These are phyloP conservation scores for Muntiacus muntjak DNA, from an alignment of 2,113 vertebrate genomes.

Conservation along the genomic window DNA sequence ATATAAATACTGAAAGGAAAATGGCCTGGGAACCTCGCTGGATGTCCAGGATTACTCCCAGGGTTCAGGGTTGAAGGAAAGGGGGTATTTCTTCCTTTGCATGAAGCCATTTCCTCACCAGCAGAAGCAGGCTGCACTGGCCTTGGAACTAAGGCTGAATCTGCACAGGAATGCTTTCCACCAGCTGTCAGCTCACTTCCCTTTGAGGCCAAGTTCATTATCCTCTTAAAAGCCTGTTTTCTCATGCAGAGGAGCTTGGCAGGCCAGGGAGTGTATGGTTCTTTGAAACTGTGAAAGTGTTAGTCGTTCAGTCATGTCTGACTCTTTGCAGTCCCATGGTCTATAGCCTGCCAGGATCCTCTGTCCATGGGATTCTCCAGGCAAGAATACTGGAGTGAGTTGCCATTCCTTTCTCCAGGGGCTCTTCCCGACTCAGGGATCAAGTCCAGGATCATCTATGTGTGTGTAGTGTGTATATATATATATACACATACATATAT, in stretches of 20 bases:
- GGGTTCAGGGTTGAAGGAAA: constrained; percentile 64
- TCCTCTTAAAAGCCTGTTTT: constrained; percentile 67
- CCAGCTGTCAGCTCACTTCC: constrained; percentile 76
- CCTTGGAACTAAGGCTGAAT: constrained; percentile 59
- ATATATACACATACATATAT: neutral
- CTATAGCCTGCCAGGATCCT: neutral
- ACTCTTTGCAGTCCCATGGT: neutral
- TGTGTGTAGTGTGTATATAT: neutral
- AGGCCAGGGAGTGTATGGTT: constrained; percentile 47
- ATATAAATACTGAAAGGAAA: constrained; percentile 48
- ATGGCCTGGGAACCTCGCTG: constrained; percentile 15
- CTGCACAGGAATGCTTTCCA: constrained; percentile 72
- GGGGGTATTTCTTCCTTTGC: constrained; percentile 60
- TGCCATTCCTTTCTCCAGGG: neutral
- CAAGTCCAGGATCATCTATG: neutral
- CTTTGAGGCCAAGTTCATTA: constrained; percentile 67
- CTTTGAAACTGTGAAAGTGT: neutral
- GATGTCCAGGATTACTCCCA: constrained; percentile 61
- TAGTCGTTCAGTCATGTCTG: neutral
- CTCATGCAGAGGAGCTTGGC: constrained; percentile 55
- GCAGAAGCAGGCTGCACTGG: constrained; percentile 56
- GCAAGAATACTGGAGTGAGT: neutral
- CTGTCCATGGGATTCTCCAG: neutral
- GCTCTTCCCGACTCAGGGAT: neutral
- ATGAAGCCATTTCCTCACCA: constrained; percentile 61